Base-by-base conservation (phyloP, 2,113 vertebrate genomes). In the Zingel zingel region DNA sequence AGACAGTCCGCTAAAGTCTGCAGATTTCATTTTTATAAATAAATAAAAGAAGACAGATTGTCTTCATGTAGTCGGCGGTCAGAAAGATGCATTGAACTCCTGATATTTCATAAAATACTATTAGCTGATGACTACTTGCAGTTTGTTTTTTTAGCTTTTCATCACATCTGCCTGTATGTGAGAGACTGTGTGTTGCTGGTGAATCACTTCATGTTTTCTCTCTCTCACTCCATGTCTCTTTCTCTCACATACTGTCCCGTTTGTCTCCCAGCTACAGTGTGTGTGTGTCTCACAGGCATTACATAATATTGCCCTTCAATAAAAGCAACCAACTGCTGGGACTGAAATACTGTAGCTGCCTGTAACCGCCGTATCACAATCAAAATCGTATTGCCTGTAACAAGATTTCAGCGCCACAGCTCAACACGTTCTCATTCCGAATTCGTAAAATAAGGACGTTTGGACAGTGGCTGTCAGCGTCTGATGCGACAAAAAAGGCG, bases 301-400 rank as follows among this genome's bases (percentile, higher is more conserved):
- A 63, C 57, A 69, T 69, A 86, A 90, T 48, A 47, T 45, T 75
- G 54, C 74, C 58, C 69, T 78, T 81, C 77, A 83, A 67, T 84
- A 62, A 83, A 64, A 77, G 73, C 71, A 70, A 14, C 67, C 43
- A 19, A 30, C 53, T 0, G 30, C 66, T 73, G 75, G 48, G 71
- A 66, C 61, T 45, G 15, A 57, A 75, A n/a, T 9, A 13, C 64
- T 64, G 77, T 54, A 33, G 16, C 73, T 64, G 81, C 63, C 57
- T 39, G 2, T 19, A n/a, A 70, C 6, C 21, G 1, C 51, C 14
- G 63, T 71, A 48, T 76, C 83, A 54, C 78, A 72, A 43, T 47
- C 62, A 39, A 82, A 79, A 63, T 21, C 56, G 59, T 50, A 25
- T 63, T 67, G 47, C 16, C 75, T 79, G 65, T 82, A 54, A 87